Conservation (phyloP, 1,140 invertebrate genomes). For the Heliconius hewitsoni region DNA sequence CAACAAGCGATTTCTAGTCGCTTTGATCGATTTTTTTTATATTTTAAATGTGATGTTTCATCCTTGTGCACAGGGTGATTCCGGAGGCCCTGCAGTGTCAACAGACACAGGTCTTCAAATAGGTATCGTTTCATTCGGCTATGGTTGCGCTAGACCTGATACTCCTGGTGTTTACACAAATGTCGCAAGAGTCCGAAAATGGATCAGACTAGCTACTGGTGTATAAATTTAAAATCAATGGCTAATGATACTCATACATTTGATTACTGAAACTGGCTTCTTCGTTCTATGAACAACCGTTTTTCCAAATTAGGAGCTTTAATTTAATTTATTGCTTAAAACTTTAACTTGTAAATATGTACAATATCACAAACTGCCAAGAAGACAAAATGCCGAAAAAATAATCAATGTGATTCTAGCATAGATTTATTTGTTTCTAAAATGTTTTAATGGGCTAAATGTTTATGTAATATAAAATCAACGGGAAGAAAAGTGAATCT, state of each 20-base stretch:
- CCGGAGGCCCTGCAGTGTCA: constrained; percentile 51
- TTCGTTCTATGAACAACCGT: neutral
- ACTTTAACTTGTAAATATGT: no score
- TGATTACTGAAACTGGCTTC: neutral
- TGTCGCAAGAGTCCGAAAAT: constrained; percentile 38
- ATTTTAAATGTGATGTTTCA: neutral
- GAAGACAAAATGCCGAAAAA: no score
- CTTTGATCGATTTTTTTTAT: neutral
- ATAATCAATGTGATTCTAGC: no score
- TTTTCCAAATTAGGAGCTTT: neutral
- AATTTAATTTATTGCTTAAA: no score
- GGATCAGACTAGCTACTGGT: neutral
- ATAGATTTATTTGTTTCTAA: no score
- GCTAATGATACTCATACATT: neutral
- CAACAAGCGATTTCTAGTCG: no score
- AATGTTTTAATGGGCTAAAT: no score
- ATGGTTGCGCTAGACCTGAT: constrained; percentile 49
- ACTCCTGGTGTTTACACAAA: constrained; percentile 52
- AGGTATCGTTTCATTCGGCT: constrained; percentile 51
- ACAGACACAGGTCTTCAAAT: constrained; percentile 32
- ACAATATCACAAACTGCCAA: no score
- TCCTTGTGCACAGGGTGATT: constrained; percentile 49
- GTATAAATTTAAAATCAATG: neutral
- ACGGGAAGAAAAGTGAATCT: no score
- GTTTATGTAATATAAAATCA: no score